Evolutionary conservation across 2,113 vertebrate species (phyloP), one percentile per base, ranked within the genome.

Genomic region (Epinephelus lanceolatus): DNA sequence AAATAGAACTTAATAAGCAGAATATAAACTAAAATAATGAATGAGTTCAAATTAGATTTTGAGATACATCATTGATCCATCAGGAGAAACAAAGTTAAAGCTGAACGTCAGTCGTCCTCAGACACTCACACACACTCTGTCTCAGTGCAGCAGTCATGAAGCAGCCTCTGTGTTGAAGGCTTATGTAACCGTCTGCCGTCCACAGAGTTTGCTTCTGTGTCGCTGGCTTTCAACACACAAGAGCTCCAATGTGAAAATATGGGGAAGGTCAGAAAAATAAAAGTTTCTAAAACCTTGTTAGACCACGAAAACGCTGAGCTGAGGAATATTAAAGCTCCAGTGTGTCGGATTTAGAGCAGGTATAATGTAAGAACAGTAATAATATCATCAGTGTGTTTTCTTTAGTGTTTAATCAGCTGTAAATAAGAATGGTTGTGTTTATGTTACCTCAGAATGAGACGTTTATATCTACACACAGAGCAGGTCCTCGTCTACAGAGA

Each of bases 201-300:
- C 51, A 33, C 40, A 83, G 74, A 76, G 42, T 60, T 71, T n/a
- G 19, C 45, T 30, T 73, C 73, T 83, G 84, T 88, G 76, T 21
- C 55, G 45, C 40, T 51, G 42, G 0, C 7, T 56, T 40, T 71
- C 49, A 17, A 72, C 74, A 56, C 62, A 71, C 65, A 81, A 89
- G 45, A 2, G 3, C 52, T 19, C 65, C 33, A 37, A 33, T 73
- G 62, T 77, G 60, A 80, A 15, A 74, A 79, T 0, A 19, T 14
- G 55, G 25, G 10, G 6, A 56, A 82, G 37, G 66, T 71, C 57
- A 60, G 51, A 25, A 71, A 66, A 77, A 62, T 30, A 23, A 10
- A 75, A 56, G 15, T 9, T 78, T 18, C 1, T 14, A 19, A 37
- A 71, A 68, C 11, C 23, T 47, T 0, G 17, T 59, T 25, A 15